Evolutionary conservation across 2,113 vertebrate genomes (phyloP).

Genomic region (Tyto alba): DNA sequence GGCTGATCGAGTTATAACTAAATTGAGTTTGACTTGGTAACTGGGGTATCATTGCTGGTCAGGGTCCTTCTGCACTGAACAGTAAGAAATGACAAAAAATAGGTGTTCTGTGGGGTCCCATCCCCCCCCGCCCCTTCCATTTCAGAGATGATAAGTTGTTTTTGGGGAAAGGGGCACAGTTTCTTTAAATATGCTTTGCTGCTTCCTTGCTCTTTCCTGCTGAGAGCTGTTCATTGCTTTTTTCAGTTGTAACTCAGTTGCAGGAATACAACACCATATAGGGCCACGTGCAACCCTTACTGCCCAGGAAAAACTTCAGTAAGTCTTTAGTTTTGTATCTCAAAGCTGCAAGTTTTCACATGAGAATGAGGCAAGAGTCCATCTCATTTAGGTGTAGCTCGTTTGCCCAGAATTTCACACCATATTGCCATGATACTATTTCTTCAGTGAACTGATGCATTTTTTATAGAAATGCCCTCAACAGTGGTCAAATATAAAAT

Average conservation of each 20-base stretch:
- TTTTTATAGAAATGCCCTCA: background rate
- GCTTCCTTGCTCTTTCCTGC: background rate
- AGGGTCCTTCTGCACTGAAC: background rate
- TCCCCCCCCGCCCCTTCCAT: background rate
- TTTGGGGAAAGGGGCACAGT: background rate
- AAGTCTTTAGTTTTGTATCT: background rate
- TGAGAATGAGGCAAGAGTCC: background rate
- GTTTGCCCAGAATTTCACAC: background rate
- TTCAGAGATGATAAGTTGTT: background rate
- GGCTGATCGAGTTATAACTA: background rate
- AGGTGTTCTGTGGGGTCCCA: background rate
- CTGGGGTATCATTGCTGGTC: background rate
- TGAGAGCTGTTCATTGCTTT: background rate
- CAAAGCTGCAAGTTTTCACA: accelerated
- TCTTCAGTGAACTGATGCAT: background rate
- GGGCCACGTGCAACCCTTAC: background rate
- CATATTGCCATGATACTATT: background rate
- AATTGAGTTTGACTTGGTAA: background rate
- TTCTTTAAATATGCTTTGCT: background rate
- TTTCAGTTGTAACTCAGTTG: background rate
- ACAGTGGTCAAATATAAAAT: background rate
- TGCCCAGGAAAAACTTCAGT: background rate
- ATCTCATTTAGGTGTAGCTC: background rate
- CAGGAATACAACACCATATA: background rate
- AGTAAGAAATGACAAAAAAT: background rate